Percentiles rank a stretch among this genome's conserved stretches.
Conservation (phyloP, 2,888 invertebrate genomes). For the Phaedon cochleariae region DNA sequence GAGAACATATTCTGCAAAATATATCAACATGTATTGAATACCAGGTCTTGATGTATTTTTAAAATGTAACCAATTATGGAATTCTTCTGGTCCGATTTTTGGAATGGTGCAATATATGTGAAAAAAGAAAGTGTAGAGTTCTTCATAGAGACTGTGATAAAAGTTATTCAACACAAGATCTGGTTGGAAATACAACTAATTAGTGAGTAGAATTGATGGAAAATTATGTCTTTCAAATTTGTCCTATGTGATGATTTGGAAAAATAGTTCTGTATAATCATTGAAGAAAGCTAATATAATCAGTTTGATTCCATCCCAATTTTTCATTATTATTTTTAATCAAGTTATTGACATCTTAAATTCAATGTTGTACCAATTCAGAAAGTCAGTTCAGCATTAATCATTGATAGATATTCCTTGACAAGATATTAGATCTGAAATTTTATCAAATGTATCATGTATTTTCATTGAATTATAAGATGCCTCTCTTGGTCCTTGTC, state of each 20-base stretch:
- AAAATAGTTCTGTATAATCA: not conserved
- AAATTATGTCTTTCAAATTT: not conserved
- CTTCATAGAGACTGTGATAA: conserved; percentile 4
- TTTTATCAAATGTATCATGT: not conserved
- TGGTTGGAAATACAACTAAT: conserved; percentile 6
- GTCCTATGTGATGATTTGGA: not conserved
- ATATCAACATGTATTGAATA: not conserved
- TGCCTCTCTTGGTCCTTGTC: not conserved
- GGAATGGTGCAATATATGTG: conserved; percentile 7
- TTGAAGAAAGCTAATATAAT: not conserved
- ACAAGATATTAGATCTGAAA: not conserved
- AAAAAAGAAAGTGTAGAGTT: not conserved
- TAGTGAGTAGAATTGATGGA: no score
- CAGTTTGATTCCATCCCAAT: not conserved
- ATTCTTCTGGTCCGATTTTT: not conserved
- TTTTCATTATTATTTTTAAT: not conserved
- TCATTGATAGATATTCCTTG: not conserved
- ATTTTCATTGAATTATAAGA: not conserved
- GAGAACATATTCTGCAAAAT: not conserved
- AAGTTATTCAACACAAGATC: not conserved
- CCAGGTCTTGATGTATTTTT: conserved; percentile 9
- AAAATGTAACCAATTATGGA: not conserved
- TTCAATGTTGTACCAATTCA: not conserved
- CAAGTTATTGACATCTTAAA: not conserved
- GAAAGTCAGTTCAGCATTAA: no score